Evolutionary conservation across 2,113 vertebrate species (phyloP), one percentile per base, ranked within the genome.

Genomic region (Acinonyx jubatus): DNA sequence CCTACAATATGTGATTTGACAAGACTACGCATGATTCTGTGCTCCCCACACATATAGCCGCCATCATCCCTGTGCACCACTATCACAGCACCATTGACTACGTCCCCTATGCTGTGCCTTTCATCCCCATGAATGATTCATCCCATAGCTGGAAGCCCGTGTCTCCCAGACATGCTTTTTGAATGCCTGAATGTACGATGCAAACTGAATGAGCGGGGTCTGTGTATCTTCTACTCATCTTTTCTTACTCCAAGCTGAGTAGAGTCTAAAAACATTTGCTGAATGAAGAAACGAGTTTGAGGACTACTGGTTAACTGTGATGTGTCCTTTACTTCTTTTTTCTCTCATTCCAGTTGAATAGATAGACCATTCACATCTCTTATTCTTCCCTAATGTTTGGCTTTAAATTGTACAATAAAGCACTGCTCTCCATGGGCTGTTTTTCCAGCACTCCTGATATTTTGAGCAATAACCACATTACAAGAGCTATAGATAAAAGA

Each of bases 351-450:
- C 74, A 74, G 7, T 89, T 83, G 18, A 66, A 38, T 76, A 81
- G 55, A 80, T 45, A 84, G 0, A 33, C 29, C 23, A 48, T 50
- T 27, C 2, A 3, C 2, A 25, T 73, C 31, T 80, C 19, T 66
- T 84, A 63, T 33, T 86, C 80, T 65, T 23, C 23, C 33, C 87
- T 86, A 65, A 45, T 5, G 13, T 27, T 76, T 74, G 31, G 15
- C 50, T 86, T 96, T 33, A 91, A 93, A 23, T 93, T 74, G 36
- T 2, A 71, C 19, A 90, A 36, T 79, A 79, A 95, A 31, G 8
- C 7, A 50, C 2, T 87, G 55, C 8, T 85, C 7, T 89, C 18
- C 29, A 36, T 71, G 90, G 73, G 5, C 4, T 4, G 11, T 65
- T 97, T 66, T 85, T 41, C 41, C 5, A 66, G 50, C 29, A 50